Evolutionary conservation across 2,888 invertebrate species (phyloP), one percentile per base, ranked within the genome.

Genomic region (Drosophila koepferae): DNA sequence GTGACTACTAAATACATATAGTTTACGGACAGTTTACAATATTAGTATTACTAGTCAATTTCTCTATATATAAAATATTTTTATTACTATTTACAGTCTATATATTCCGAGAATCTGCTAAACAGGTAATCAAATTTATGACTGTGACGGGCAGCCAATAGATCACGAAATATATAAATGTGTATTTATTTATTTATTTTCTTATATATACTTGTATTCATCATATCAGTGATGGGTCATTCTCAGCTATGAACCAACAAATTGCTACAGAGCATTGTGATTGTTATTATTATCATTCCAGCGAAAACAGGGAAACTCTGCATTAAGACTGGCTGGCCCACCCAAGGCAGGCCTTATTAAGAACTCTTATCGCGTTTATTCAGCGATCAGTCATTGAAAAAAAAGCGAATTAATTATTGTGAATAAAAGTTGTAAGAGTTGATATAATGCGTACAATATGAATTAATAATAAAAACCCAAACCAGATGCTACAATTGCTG

Each of bases 401-500:
- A 1, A 12, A 14, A 7, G 7, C 31, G 6, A n/a, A 10, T 10
- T 6, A 34, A 20, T 58, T 20, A 10, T 4, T 28, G 28, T 6
- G 28, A 20, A 36, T 20, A 7, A 10, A n/a, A 14, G 16, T n/a
- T n/a, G 38, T 20, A 62, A 74, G 61, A 68, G 62, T 74, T 34
- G 3, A 12, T 38, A n/a, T 46, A 16, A 12, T 31, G 44, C 34
- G 23, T 16, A 53, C 53, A 5, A 2, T 12, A n/a, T 55, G 18
- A 23, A 40, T n/a, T 36, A 41, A 28, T 41, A 31, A 28, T 40
- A 23, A n/a, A 18, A 41, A 63, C n/a, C 9, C 51, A 58, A 77
- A 55, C 51, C 80, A 80, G 80, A 74, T 80, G 77, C 59, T 66
- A 49, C 20, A 16, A 43, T 28, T 71, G 40, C 16, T 80, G 53